Evolutionary conservation across 2,888 invertebrate genomes (phyloP).

Genomic region (Campoplex nolae): DNA sequence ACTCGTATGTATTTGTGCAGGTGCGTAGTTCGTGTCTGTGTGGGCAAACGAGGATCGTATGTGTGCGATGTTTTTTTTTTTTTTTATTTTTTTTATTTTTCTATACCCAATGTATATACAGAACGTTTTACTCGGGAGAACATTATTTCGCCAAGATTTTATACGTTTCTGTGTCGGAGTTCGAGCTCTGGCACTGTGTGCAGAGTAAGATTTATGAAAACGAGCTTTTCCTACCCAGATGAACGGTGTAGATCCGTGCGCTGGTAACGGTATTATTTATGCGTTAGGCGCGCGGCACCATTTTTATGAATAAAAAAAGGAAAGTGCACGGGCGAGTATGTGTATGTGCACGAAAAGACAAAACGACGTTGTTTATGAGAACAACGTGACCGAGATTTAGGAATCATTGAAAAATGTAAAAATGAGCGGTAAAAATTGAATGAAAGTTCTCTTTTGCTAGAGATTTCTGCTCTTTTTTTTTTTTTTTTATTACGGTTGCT

Average conservation of each 20-base stretch:
- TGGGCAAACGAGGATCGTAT: slow-evolving; percentile 23
- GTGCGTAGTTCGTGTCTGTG: slow-evolving; percentile 37
- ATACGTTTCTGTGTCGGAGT: slow-evolving; percentile 31
- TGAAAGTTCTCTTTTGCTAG: too few relatives aligned
- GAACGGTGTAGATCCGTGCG: slow-evolving; percentile 42
- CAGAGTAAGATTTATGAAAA: slow-evolving; percentile 56
- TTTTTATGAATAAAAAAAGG: slow-evolving; percentile 37
- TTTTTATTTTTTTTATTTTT: too few relatives aligned
- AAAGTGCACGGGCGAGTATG: not conserved
- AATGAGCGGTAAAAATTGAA: too few relatives aligned
- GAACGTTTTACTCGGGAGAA: slow-evolving; percentile 22
- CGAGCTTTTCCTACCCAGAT: slow-evolving; percentile 49
- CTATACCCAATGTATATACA: not conserved
- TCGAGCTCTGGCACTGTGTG: slow-evolving; percentile 17
- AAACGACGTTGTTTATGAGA: slow-evolving; percentile 27
- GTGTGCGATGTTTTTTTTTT: not conserved
- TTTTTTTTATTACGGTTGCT: too few relatives aligned
- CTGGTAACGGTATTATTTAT: slow-evolving; percentile 29
- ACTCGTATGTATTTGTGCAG: slow-evolving; percentile 17
- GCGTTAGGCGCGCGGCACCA: slow-evolving; percentile 9
- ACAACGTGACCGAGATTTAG: not conserved
- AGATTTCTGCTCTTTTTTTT: too few relatives aligned
- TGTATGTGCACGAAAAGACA: not conserved
- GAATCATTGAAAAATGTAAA: slow-evolving; percentile 16
- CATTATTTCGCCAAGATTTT: slow-evolving; percentile 53